phyloP scores from a whole-genome alignment of 2,888 invertebrate species.

The Lasioglossum leucozonium region DNA sequence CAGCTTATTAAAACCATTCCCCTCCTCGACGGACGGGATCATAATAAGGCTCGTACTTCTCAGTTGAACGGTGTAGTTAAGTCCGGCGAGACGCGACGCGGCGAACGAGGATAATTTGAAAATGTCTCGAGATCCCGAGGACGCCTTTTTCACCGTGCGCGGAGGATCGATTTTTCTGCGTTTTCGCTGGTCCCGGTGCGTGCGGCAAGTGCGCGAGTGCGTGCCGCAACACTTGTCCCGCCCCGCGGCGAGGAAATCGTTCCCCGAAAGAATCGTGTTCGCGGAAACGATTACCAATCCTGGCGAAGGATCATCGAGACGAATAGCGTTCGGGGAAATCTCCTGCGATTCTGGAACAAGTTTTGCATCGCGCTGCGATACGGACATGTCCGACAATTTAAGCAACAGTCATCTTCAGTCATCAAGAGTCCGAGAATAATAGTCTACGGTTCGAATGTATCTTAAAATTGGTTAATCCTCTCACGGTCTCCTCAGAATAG shows the following conservation, averaged over 20 bases:
- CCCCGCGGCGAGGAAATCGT: neutral
- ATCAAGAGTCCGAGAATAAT: too few species aligned
- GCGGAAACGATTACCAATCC: slow-evolving; percentile 44
- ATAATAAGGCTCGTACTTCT: slow-evolving; percentile 22
- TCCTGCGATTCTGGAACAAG: neutral
- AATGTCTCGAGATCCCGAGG: neutral
- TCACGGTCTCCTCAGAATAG: too few species aligned
- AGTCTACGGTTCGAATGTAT: too few species aligned
- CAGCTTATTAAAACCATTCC: slow-evolving; percentile 26
- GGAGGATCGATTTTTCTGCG: slow-evolving; percentile 30
- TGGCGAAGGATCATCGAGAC: slow-evolving; percentile 10
- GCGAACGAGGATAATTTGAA: slow-evolving; percentile 27
- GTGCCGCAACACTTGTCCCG: neutral
- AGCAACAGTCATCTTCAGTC: too few species aligned
- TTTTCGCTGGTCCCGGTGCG: slow-evolving; percentile 21
- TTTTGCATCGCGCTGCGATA: neutral
- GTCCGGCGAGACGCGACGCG: neutral
- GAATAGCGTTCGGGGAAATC: neutral
- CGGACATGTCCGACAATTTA: neutral
- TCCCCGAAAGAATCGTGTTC: slow-evolving; percentile 29
- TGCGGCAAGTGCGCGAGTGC: neutral
- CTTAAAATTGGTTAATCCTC: too few species aligned
- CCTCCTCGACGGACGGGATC: neutral
- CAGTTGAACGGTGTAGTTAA: slow-evolving; percentile 10
- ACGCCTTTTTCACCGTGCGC: neutral